Base-by-base conservation (phyloP, 2,888 invertebrate species). In the Pteria penguin region DNA sequence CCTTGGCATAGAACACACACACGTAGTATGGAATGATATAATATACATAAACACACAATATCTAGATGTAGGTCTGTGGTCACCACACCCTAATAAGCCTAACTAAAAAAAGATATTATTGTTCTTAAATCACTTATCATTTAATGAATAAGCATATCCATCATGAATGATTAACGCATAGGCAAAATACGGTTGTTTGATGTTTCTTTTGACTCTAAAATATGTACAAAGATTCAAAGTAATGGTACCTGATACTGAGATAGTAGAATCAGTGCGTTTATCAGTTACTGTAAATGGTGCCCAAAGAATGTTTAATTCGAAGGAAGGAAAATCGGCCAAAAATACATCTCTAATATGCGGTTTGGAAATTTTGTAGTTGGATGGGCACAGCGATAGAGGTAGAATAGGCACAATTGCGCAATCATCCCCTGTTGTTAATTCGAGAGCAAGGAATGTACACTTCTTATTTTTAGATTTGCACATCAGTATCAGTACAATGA, bases 161-260 rank as follows among this genome's bases (percentile, higher is more conserved):
- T 55, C 55, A 55, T 55, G 55, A 22, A 55, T 55, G 4, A 55
- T 22, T 18, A 55, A 55, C 4, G 55, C 24, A 55, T 55, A 55
- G 3, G 55, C 4, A 55, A 55, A 8, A 18, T 55, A 55, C 4
- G n/a, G n/a, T 55, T 55, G 55, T 18, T 4, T 55, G 4, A 8
- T n/a, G 55, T 22, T 55, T 55, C 55, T 55, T 55, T 18, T 55
- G 55, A 55, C 24, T 55, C 18, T 55, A 55, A 55, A 55, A 55
- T 55, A 55, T 55, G 24, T 22, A 4, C 4, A 8, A 8, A 24
- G 55, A 18, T 55, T 55, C 4, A 55, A 4, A 8, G 4, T 55
- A 55, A 18, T 55, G 4, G 18, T 18, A 8, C 18, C 55, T 55
- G 55, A 24, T 55, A 55, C 55, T 55, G 55, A 55, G 24, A 55